Evolutionary conservation across 2,797 vertebrate genomes (phyloP).

Genomic region (Danio tinwini): DNA sequence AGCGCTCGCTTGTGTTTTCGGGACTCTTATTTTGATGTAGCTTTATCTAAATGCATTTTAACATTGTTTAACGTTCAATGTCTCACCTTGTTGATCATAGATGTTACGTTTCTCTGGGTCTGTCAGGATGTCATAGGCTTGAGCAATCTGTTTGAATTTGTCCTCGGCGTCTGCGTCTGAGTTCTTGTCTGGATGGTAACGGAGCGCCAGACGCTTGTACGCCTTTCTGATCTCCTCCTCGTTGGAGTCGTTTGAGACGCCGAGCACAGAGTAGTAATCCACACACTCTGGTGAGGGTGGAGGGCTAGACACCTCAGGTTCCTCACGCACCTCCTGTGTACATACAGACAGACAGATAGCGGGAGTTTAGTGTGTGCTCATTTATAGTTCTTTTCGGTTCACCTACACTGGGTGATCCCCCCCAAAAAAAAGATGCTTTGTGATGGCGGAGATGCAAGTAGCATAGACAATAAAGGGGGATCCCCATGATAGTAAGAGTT

Average conservation of each 20-base stretch:
- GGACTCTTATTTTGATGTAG: too few species aligned
- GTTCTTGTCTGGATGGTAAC: slow-evolving; percentile 89
- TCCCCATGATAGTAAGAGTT: not conserved
- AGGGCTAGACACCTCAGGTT: slow-evolving; percentile 74
- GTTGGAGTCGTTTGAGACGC: slow-evolving; percentile 86
- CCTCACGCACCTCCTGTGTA: slow-evolving; percentile 75
- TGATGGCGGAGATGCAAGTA: not conserved
- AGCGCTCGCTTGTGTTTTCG: not conserved
- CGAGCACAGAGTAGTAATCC: slow-evolving; percentile 95
- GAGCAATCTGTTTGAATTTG: slow-evolving; percentile 83
- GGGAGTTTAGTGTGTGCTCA: slow-evolving; percentile 20
- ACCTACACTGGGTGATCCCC: not conserved
- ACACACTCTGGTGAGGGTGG: slow-evolving; percentile 84
- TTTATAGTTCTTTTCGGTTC: not conserved
- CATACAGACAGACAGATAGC: slow-evolving; percentile 32
- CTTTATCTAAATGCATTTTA: too few species aligned
- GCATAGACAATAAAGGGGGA: too few species aligned
- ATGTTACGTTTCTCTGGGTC: slow-evolving; percentile 91
- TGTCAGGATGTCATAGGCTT: slow-evolving; percentile 92
- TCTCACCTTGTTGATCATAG: slow-evolving; percentile 94
- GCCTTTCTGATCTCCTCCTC: slow-evolving; percentile 97
- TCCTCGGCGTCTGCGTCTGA: slow-evolving; percentile 78
- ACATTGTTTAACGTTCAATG: too few species aligned
- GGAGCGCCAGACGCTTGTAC: slow-evolving; percentile 94
- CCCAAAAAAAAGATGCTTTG: not conserved